These are phyloP conservation scores for Odontocolon sp. DNA, from an alignment of 2,888 invertebrate species.

Conservation along the genomic window DNA sequence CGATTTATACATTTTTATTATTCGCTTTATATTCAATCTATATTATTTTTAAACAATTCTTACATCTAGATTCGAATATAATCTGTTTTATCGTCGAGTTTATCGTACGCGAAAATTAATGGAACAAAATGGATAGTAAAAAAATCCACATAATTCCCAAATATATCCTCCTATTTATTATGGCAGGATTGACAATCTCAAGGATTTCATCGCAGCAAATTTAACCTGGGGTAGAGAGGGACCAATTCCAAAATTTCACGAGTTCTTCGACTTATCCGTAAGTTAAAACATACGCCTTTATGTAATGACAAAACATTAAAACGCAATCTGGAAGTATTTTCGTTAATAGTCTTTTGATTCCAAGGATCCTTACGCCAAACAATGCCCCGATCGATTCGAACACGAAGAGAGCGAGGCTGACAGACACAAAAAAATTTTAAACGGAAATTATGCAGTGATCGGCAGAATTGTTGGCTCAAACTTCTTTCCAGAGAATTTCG, in stretches of 20 bases:
- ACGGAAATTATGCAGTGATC: conserved; percentile 71
- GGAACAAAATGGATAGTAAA: too few species aligned
- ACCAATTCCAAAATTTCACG: conserved; percentile 62
- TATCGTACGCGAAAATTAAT: too few species aligned
- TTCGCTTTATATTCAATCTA: too few species aligned
- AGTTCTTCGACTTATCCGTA: conserved; percentile 71
- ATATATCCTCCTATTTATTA: conserved; percentile 9
- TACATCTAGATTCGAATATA: too few species aligned
- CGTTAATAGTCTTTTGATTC: conserved; percentile 8
- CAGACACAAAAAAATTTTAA: conserved; percentile 60
- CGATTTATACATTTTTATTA: too few species aligned
- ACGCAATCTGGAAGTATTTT: not conserved
- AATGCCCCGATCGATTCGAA: conserved; percentile 64
- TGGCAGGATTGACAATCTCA: conserved; percentile 71
- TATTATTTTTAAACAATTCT: too few species aligned
- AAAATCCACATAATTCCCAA: not conserved
- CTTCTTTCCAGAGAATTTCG: conserved; percentile 71
- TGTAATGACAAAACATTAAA: not conserved
- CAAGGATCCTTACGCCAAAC: conserved; percentile 68
- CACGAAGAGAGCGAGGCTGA: conserved; percentile 55
- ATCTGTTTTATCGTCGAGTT: too few species aligned
- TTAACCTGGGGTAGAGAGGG: conserved; percentile 73
- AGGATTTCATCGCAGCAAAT: conserved; percentile 73
- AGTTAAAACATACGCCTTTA: conserved; percentile 1
- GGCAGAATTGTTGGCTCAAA: conserved; percentile 69